Base-by-base conservation (phyloP, 1,140 invertebrate genomes). In the Atta cephalotes region DNA sequence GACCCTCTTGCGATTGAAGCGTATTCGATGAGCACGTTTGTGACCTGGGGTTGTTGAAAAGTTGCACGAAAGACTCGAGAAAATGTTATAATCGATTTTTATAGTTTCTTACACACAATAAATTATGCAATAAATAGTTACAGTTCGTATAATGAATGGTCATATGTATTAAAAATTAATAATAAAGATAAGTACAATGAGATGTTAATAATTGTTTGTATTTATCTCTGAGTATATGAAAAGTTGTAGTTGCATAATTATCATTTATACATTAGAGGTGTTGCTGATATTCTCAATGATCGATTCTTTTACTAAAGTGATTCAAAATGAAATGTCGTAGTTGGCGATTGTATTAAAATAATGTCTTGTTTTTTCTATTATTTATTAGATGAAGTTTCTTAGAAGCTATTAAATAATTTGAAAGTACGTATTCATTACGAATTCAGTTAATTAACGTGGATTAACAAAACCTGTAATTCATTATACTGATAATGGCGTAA, bases 1-100 rank as follows among this genome's bases (percentile, higher is more conserved):
- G 70, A 84, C 70, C 70, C 80, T 74, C 70, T 16, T 84, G 14
- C 56, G 58, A 65, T 39, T 53, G 78, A 74, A 31, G 7, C n/a
- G 70, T 49, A 14, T 21, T 74, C 68, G 25, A 81, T 45, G 79
- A 74, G 71, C 28, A 51, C 80, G 56, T 18, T 21, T 74, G 80
- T 51, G 70, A 74, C 39, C 58, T 74, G 39, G 70, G 56, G 21
- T 62, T 49, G 56, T 49, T 18, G 58, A 56, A 28, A 28, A 74
- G 62, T 74, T 72, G 12, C 51, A n/a, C 35, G 3, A 49, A 2
- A 21, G 51, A 10, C 7, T 12, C 45, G 21, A 49, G 4, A 14
- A 45, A 45, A 49, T 5, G 31, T 56, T 79, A 18, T 39, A 68
- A 80, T 63, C 16, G 49, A 25, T 62, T 12, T 74, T 49, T 72